Conservation (phyloP, 30 jellyfish, hydroid and myxozoan species). For the Turritopsis rubra region DNA sequence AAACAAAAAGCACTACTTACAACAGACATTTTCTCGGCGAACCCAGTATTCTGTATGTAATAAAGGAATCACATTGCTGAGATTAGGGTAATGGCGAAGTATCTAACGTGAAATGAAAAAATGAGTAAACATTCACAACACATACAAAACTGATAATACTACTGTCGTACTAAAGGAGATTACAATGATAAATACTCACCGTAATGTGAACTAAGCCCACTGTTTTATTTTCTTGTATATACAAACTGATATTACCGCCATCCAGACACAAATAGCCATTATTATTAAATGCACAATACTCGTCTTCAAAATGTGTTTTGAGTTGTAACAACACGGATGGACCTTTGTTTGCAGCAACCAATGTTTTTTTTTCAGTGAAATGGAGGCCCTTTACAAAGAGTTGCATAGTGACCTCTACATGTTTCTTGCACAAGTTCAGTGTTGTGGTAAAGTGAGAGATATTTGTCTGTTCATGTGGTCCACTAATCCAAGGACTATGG, state of each 20-base stretch:
- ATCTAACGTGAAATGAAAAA: neutral
- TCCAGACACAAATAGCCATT: conserved; percentile 24
- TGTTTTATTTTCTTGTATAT: neutral
- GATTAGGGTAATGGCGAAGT: conserved; percentile 16
- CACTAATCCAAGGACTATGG: conserved; percentile 10
- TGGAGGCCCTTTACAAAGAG: neutral
- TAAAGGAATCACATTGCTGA: conserved; percentile 1
- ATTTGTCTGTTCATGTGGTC: neutral
- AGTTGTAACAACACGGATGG: neutral
- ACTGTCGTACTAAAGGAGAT: neutral
- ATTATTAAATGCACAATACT: neutral
- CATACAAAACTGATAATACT: neutral
- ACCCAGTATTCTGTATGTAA: conserved; percentile 4
- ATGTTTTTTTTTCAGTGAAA: neutral
- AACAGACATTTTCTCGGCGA: neutral
- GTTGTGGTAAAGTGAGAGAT: neutral
- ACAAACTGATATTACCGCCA: conserved; percentile 18
- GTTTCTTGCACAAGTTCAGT: neutral
- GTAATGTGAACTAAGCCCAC: neutral
- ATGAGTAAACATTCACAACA: neutral
- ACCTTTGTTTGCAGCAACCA: neutral
- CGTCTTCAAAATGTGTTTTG: neutral
- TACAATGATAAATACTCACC: neutral
- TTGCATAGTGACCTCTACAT: neutral
- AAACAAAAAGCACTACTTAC: neutral